A percentile compares a stretch with the other conserved stretches of the same genome.
Evolutionary conservation across 2,888 invertebrate genomes (phyloP).

Genomic region (Harpagoxenus sublaevis): DNA sequence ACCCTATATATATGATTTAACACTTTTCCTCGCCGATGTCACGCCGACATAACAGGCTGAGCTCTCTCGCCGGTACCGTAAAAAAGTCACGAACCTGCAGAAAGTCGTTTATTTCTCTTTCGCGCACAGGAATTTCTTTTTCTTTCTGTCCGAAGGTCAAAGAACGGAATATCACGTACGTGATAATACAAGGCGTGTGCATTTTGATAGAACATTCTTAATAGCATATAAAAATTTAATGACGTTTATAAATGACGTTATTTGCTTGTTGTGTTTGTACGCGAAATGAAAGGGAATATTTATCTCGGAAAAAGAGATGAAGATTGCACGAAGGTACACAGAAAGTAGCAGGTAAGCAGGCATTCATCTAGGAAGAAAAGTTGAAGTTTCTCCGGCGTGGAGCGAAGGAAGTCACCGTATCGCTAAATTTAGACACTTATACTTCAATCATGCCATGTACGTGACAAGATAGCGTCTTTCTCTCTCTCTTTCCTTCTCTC

Average conservation of each 20-base stretch:
- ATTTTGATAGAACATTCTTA: background rate
- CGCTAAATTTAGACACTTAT: slow-evolving; percentile 49
- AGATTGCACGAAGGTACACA: background rate
- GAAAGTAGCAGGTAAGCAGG: slow-evolving; percentile 23
- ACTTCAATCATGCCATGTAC: slow-evolving; percentile 27
- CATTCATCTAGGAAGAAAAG: slow-evolving; percentile 17
- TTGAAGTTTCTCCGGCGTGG: background rate
- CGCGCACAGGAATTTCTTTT: background rate
- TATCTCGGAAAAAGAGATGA: slow-evolving; percentile 1
- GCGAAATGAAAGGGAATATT: slow-evolving; percentile 18
- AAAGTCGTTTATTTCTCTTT: slow-evolving; percentile 35
- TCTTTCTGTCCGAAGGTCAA: background rate
- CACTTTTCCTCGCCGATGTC: slow-evolving; percentile 22
- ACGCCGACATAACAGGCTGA: slow-evolving; percentile 26
- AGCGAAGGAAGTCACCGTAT: slow-evolving; percentile 30
- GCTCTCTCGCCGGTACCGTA: slow-evolving; percentile 39
- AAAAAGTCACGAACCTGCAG: slow-evolving; percentile 45
- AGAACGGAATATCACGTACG: slow-evolving; percentile 4
- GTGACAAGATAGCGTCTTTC: background rate
- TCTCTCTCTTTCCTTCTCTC: background rate
- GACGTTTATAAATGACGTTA: background rate
- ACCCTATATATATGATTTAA: slow-evolving; percentile 21
- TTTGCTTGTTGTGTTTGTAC: background rate
- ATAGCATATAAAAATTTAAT: background rate
- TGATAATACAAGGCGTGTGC: background rate